Conservation (phyloP, 2,888 invertebrate genomes). For the Acanthoscelides obtectus region DNA sequence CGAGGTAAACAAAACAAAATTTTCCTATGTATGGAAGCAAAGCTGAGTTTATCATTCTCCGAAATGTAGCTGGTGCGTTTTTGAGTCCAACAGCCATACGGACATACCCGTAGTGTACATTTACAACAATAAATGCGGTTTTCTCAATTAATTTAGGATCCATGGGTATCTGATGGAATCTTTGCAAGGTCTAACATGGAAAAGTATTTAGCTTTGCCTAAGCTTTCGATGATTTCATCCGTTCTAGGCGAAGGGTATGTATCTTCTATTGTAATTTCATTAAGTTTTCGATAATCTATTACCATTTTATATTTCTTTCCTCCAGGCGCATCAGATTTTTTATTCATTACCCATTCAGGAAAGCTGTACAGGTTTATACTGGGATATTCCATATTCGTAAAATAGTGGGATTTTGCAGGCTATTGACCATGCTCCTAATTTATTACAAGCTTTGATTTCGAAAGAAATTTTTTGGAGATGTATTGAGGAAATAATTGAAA, state of each 20-base stretch:
- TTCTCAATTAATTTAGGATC: too few species aligned
- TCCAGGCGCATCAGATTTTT: constrained; percentile 17
- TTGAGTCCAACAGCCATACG: constrained; percentile 17
- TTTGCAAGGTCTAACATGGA: constrained; percentile 8
- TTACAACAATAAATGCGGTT: constrained; percentile 12
- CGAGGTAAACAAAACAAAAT: constrained; percentile 12
- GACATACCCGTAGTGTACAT: constrained; percentile 9
- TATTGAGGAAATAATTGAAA: too few species aligned
- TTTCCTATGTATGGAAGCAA: too few species aligned
- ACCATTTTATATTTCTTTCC: constrained; percentile 11
- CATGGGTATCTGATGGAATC: too few species aligned
- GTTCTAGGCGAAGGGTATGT: constrained; percentile 7
- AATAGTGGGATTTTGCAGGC: too few species aligned
- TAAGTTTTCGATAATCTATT: constrained; percentile 10
- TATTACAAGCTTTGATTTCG: too few species aligned
- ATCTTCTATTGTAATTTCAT: constrained; percentile 8
- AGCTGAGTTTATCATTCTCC: constrained; percentile 14
- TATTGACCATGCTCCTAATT: too few species aligned
- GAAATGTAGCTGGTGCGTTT: constrained; percentile 17
- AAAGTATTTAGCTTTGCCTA: constrained; percentile 8
- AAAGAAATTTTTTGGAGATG: too few species aligned
- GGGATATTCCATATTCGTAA: too few species aligned
- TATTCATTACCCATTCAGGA: constrained; percentile 14
- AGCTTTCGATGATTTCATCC: constrained; percentile 6
- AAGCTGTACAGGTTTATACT: background rate